Evolutionary conservation across 2,888 invertebrate genomes (phyloP), one percentile per base, ranked within the genome.

Genomic region (Epicampocera succincta): DNA sequence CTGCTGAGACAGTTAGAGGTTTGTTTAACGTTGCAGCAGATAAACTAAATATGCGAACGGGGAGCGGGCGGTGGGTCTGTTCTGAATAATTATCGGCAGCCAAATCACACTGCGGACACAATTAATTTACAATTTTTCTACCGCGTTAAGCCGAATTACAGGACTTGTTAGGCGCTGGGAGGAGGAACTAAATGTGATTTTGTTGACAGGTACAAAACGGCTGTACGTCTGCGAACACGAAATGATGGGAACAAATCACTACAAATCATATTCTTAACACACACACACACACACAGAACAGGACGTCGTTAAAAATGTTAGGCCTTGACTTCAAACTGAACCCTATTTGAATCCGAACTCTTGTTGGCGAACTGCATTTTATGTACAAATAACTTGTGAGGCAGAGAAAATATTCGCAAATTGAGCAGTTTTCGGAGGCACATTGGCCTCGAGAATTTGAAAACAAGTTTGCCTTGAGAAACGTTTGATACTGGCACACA

Each of bases 111-210:
- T 40, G 38, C 2, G 5, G 25, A 25, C 5, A 25, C 5, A 25
- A 33, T 61, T 33, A n/a, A 19, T 33, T 17, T 5, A 15, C n/a
- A 8, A 9, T 29, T 25, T 71, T 69, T 60, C 65, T 46, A 50
- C 11, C 40, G 21, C 40, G 46, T 61, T 54, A 46, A 58, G 38
- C 66, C 21, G 60, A 25, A 66, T 72, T 76, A 61, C 46, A 71
- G 56, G 65, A 52, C 21, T 58, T 60, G 65, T 80, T 65, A 52
- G 38, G 63, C 50, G 50, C 58, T 68, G 17, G 38, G 71, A 54
- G 83, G 73, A 79, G 80, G 80, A 80, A 78, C 79, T 75, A 56
- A 73, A 83, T 76, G 79, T 80, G 84, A 76, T 78, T n/a, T 76
- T 65, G 44, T 74, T 84, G 78, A 78, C 68, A 78, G 74, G 50